A percentile compares a stretch with the other conserved stretches of the same genome.
Conservation (phyloP, 2,888 invertebrate genomes). For the Dynastes hyllus region DNA sequence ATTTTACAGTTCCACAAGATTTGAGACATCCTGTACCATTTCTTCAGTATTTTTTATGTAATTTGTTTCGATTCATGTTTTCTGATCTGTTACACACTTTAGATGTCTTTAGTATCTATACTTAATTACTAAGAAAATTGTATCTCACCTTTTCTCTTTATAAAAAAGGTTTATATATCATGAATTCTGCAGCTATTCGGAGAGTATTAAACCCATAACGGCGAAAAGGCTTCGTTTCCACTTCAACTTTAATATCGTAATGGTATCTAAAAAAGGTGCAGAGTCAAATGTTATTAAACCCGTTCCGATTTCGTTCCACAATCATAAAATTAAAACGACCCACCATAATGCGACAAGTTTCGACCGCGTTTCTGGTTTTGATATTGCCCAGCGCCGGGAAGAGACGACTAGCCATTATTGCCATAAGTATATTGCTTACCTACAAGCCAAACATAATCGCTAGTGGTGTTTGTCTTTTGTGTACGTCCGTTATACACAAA, state of each 20-base stretch:
- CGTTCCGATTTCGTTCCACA: constrained; percentile 31
- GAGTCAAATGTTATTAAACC: constrained; percentile 35
- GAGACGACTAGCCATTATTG: constrained; percentile 25
- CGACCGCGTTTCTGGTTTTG: constrained; percentile 39
- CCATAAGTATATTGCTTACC: constrained; percentile 34
- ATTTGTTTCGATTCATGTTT: no score
- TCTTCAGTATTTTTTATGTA: no score
- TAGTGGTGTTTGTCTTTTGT: constrained; percentile 49
- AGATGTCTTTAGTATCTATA: no score
- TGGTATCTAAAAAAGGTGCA: constrained; percentile 10
- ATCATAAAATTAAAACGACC: constrained; percentile 39
- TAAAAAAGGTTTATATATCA: no score
- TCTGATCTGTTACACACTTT: no score
- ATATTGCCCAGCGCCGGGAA: constrained; percentile 15
- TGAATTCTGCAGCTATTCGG: background rate
- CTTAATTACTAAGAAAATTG: no score
- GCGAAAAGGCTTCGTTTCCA: background rate
- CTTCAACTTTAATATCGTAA: constrained; percentile 16
- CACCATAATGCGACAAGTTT: constrained; percentile 35
- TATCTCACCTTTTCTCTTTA: no score
- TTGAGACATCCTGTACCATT: no score
- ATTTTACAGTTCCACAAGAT: no score
- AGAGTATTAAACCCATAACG: background rate
- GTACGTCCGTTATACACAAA: constrained; percentile 44
- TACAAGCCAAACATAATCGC: constrained; percentile 39